Conservation (phyloP, 2,797 vertebrate genomes). For the Sebastes itinus region DNA sequence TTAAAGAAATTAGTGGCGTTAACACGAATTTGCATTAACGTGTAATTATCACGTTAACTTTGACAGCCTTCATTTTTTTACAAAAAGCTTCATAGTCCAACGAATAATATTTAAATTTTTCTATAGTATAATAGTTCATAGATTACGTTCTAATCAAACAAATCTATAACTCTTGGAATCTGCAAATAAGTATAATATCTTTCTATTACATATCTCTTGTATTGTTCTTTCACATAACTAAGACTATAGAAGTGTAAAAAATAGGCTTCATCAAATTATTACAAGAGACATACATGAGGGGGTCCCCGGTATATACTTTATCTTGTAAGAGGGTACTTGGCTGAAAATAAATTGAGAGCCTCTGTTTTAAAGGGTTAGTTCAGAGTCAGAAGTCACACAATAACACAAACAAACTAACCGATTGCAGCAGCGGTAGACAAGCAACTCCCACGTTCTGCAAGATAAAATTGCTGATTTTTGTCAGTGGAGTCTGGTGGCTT, state of each 20-base stretch:
- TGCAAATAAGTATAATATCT: too few relatives aligned
- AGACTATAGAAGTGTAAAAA: not conserved
- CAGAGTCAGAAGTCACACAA: not conserved
- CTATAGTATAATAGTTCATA: too few relatives aligned
- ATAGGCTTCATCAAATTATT: not conserved
- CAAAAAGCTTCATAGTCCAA: too few relatives aligned
- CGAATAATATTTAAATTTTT: too few relatives aligned
- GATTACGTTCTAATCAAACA: too few relatives aligned
- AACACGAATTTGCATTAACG: too few relatives aligned
- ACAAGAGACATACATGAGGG: not conserved
- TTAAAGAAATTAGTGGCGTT: too few relatives aligned
- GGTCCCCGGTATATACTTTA: not conserved
- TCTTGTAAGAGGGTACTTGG: too few relatives aligned
- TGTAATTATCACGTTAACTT: too few relatives aligned
- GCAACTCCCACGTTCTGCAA: not conserved
- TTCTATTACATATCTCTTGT: not conserved
- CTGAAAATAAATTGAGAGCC: too few relatives aligned
- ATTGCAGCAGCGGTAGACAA: not conserved
- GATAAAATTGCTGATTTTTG: not conserved
- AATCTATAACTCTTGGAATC: too few relatives aligned
- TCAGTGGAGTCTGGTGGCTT: not conserved
- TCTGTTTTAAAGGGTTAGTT: not conserved
- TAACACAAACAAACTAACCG: not conserved
- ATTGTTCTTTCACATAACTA: not conserved
- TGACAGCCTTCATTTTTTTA: too few relatives aligned